A percentile compares a stretch with the other conserved stretches of the same genome.
These are phyloP conservation scores for Vultur gryphus DNA, from an alignment of 2,797 vertebrate species.

Conservation along the genomic window DNA sequence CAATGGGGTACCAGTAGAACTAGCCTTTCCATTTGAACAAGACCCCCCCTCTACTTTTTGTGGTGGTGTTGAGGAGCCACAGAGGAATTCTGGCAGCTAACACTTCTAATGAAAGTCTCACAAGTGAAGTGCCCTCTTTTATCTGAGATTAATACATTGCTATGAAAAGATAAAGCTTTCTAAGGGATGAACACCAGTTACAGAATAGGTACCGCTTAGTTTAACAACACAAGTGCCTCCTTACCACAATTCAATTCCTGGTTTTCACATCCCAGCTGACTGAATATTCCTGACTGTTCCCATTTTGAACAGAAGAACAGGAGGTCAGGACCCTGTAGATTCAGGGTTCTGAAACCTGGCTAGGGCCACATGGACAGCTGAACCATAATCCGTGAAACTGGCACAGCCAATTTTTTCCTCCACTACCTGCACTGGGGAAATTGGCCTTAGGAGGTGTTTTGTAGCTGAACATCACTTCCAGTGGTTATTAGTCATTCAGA, in stretches of 20 bases:
- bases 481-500: background rate
- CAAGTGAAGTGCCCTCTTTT: background rate
- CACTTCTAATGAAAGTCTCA: background rate
- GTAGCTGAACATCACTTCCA: background rate
- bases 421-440: background rate
- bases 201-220: background rate
- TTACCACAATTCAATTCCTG: background rate
- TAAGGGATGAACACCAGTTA: background rate
- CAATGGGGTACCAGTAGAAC: background rate
- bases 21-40: background rate
- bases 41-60: fast-evolving
- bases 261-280: background rate
- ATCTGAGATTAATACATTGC: background rate
- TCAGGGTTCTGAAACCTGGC: background rate
- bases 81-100: background rate
- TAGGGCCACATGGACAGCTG: background rate
- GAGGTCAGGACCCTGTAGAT: background rate
- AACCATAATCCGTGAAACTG: background rate
- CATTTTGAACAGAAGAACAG: background rate
- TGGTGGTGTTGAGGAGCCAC: background rate
- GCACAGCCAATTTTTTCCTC: background rate
- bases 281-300: background rate
- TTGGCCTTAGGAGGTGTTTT: background rate
- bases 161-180: background rate
- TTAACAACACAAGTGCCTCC: background rate